phyloP scores from a whole-genome alignment of 1,140 invertebrate species.

The Teleogryllus occipitalis region DNA sequence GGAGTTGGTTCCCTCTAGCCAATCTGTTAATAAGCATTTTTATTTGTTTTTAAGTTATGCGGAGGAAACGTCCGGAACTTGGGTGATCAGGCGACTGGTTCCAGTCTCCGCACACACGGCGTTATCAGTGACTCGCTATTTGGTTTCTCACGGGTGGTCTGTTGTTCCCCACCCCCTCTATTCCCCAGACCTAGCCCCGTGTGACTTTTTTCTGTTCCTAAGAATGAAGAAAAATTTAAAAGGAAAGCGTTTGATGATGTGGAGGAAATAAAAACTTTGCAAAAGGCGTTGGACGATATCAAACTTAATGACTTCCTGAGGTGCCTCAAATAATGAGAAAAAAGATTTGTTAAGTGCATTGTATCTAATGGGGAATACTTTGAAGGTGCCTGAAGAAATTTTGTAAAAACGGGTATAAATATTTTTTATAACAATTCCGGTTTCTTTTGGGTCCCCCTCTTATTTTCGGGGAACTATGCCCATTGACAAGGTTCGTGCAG shows the following conservation, averaged over 20 bases:
- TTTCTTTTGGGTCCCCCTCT: slow-evolving; percentile 11
- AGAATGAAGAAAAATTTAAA: slow-evolving; percentile 15
- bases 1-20: too few relatives aligned
- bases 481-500: too few relatives aligned
- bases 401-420: slow-evolving; percentile 10
- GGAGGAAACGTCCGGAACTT: slow-evolving; percentile 13
- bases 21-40: too few relatives aligned
- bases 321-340: slow-evolving; percentile 16
- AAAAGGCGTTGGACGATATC: slow-evolving; percentile 16
- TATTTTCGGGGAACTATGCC: neutral
- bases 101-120: slow-evolving; percentile 14
- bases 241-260: slow-evolving; percentile 21
- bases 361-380: slow-evolving; percentile 17
- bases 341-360: slow-evolving; percentile 12
- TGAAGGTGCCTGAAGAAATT: neutral
- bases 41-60: too few relatives aligned
- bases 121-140: slow-evolving; percentile 11
- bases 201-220: slow-evolving; percentile 17
- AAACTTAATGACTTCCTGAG: slow-evolving; percentile 17
- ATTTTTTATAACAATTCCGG: slow-evolving; percentile 13
- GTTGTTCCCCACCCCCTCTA: slow-evolving; percentile 10
- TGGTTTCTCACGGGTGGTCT: slow-evolving; percentile 18
- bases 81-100: slow-evolving; percentile 14
- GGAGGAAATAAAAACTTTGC: slow-evolving; percentile 16
- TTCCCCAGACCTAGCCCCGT: slow-evolving; percentile 17